Evolutionary conservation across 2,888 invertebrate genomes (phyloP).

Genomic region (Apamea monoglypha): DNA sequence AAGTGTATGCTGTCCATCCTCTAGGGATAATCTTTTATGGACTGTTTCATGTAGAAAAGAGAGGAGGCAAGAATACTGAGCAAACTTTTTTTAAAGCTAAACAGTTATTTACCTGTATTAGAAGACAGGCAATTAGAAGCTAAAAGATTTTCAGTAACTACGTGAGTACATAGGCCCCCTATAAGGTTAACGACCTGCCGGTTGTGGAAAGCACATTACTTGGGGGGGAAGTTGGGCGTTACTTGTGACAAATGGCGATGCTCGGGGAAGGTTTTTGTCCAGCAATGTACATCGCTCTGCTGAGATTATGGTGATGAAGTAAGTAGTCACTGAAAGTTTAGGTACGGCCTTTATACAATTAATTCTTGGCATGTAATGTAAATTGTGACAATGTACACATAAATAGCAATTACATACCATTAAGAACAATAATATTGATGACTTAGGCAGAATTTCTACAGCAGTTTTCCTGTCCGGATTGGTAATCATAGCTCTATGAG

Average conservation of each 20-base stretch:
- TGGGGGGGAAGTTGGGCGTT: no score
- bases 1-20: not conserved
- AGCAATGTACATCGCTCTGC: not conserved
- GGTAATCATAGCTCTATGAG: not conserved
- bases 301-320: not conserved
- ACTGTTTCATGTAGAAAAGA: not conserved
- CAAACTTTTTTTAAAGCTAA: not conserved
- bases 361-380: not conserved
- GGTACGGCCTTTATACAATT: not conserved
- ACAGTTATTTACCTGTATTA: not conserved
- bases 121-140: not conserved
- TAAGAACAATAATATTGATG: not conserved
- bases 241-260: not conserved
- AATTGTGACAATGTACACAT: not conserved
- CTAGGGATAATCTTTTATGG: not conserved
- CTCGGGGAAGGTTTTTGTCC: not conserved
- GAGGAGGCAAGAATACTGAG: not conserved
- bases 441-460: not conserved
- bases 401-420: not conserved
- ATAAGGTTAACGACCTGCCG: not conserved
- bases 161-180: no score
- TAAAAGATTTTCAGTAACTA: conserved; percentile 1
- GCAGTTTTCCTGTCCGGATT: conserved; percentile 5
- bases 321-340: not conserved
- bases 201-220: not conserved